Conservation (phyloP, 2,888 invertebrate genomes). For the Tetranychus truncatus region DNA sequence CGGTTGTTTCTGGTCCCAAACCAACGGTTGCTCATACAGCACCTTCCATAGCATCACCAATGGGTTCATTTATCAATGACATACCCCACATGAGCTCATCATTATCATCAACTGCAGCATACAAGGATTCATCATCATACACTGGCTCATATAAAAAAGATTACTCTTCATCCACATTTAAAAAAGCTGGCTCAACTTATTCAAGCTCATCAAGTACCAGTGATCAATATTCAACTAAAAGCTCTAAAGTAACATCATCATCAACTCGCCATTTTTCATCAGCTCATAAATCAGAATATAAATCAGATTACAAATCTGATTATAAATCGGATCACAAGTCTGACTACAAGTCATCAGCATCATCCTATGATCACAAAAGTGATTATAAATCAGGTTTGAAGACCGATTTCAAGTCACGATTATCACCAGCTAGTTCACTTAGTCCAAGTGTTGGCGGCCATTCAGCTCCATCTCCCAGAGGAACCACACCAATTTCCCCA, state of each 20-base stretch:
- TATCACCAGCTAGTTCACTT: slow-evolving; percentile 2
- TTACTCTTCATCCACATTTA: neutral
- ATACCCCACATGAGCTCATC: neutral
- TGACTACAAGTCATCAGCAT: neutral
- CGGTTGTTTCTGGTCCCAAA: neutral
- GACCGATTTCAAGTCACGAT: neutral
- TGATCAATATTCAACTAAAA: slow-evolving; percentile 3
- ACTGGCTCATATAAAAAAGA: slow-evolving; percentile 7
- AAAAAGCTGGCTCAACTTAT: neutral
- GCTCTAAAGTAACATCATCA: neutral
- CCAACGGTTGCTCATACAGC: slow-evolving; percentile 3
- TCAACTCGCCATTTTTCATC: neutral
- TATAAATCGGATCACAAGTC: neutral
- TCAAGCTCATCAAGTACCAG: slow-evolving; percentile 3
- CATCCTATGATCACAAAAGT: neutral
- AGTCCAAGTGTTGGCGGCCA: neutral
- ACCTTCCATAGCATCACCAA: slow-evolving; percentile 1
- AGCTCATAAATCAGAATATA: neutral
- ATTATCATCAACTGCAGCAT: neutral
- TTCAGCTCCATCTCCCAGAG: neutral
- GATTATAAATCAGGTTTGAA: neutral
- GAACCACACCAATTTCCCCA: neutral
- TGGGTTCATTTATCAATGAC: slow-evolving; percentile 4
- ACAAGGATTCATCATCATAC: neutral
- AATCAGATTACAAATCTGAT: neutral